Evolutionary conservation across 2,113 vertebrate genomes (phyloP).

Genomic region (Terrapene triunguis): DNA sequence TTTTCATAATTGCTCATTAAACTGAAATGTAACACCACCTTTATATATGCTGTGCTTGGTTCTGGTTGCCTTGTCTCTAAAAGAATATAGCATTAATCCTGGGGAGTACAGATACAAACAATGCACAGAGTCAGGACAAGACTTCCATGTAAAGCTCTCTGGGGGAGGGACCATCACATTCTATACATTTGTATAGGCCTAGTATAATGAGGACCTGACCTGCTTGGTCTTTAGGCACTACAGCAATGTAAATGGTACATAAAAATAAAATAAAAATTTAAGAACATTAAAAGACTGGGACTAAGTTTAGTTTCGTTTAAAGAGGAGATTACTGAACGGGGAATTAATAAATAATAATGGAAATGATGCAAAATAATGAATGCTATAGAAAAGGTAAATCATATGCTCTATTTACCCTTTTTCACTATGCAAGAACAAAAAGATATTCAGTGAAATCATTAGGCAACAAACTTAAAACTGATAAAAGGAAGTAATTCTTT

Average conservation of each 20-base stretch:
- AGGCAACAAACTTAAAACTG: neutral
- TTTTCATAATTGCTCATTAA: constrained; percentile 65
- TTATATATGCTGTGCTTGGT: constrained; percentile 69
- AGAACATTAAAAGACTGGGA: neutral
- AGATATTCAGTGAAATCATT: neutral
- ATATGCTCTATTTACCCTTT: neutral
- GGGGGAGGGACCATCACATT: neutral
- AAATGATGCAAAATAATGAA: neutral
- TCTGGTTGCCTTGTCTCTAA: neutral
- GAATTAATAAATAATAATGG: neutral
- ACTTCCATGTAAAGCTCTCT: neutral
- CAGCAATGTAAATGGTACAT: neutral
- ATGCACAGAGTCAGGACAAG: neutral
- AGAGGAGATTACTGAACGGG: neutral
- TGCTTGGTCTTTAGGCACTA: neutral
- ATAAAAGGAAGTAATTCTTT: neutral
- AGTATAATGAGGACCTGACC: neutral
- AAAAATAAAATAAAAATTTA: neutral
- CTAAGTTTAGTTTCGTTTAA: neutral
- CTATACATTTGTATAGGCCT: neutral
- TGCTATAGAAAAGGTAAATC: neutral
- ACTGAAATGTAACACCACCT: constrained; percentile 69
- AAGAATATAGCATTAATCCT: neutral
- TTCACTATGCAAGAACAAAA: neutral
- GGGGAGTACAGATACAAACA: neutral